Base-by-base conservation (phyloP, 2,113 vertebrate species). In the Hystrix cristata region DNA sequence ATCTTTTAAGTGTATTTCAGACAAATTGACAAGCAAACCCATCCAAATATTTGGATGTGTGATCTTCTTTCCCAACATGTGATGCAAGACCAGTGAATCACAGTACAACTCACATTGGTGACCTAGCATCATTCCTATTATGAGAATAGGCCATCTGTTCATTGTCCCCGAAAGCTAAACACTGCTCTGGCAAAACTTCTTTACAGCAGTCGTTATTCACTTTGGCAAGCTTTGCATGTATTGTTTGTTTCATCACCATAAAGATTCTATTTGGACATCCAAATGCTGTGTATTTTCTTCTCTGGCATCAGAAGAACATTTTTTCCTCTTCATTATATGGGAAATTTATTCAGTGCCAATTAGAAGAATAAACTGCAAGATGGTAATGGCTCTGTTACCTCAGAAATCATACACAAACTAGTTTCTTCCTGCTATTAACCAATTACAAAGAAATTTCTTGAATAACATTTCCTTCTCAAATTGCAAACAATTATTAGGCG, bases 231-330 rank as follows among this genome's bases (percentile, higher is more conserved):
- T 43, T 64, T 91, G 43, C 67, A 57, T 27, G 38, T 29, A 86
- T 18, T 29, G 11, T 97, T 93, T 96, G 64, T 92, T 96, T 87
- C 97, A 82, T 96, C 96, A 92, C 48, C 87, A 34, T 82, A 87
- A 98, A 94, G 88, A 93, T 95, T 92, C 96, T 90, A 72, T 98
- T 72, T 96, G 97, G 96, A 76, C 87, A 80, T 79, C 67, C 12
- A 88, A 98, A 94, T 86, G 91, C 7, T 48, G 55, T 38, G 53
- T 46, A 14, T 95, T 93, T 97, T 95, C 43, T 95, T 96, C 34
- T 83, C 95, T 96, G 84, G 96, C 82, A 71, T 92, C 53, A 48
- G 23, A 29, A 59, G 31, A 95, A 1, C 18, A 38, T 92, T 90
- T 83, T 88, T 92, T 90, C 79, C 18, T 95, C 78, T 92, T 92